Percentiles rank a stretch among this genome's conserved stretches.
Evolutionary conservation across 2,888 invertebrate genomes (phyloP).

Genomic region (Macropis europaea): DNA sequence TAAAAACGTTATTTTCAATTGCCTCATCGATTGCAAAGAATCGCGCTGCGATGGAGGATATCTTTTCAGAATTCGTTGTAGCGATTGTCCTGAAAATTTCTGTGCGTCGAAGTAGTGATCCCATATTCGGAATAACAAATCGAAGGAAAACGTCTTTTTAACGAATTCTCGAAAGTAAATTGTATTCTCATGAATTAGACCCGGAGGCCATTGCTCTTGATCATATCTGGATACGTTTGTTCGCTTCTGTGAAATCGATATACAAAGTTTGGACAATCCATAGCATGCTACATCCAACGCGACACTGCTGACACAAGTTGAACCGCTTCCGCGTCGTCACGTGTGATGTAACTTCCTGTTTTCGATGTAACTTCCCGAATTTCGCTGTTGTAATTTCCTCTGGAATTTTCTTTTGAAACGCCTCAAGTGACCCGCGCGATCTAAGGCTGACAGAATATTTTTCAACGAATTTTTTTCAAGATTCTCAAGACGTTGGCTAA

Average conservation of each 20-base stretch:
- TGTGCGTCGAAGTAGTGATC: constrained; percentile 60
- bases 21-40: too few species aligned
- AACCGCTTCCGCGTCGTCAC: constrained; percentile 34
- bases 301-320: constrained; percentile 28
- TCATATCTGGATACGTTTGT: too few species aligned
- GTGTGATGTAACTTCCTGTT: constrained; percentile 1
- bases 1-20: background rate
- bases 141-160: background rate
- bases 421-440: background rate
- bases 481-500: background rate
- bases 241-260: too few species aligned
- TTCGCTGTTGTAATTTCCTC: constrained; percentile 8
- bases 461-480: background rate
- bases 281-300: constrained; percentile 24
- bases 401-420: background rate
- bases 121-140: constrained; percentile 13
- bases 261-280: background rate
- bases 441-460: background rate
- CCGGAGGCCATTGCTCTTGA: too few species aligned
- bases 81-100: too few species aligned
- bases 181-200: too few species aligned
- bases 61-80: too few species aligned
- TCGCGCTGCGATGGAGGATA: too few species aligned
- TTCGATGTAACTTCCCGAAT: constrained; percentile 8
- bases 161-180: background rate